A percentile compares a stretch with the other conserved stretches of the same genome.
Evolutionary conservation across 2,113 vertebrate genomes (phyloP).

Genomic region (Candoia aspera): DNA sequence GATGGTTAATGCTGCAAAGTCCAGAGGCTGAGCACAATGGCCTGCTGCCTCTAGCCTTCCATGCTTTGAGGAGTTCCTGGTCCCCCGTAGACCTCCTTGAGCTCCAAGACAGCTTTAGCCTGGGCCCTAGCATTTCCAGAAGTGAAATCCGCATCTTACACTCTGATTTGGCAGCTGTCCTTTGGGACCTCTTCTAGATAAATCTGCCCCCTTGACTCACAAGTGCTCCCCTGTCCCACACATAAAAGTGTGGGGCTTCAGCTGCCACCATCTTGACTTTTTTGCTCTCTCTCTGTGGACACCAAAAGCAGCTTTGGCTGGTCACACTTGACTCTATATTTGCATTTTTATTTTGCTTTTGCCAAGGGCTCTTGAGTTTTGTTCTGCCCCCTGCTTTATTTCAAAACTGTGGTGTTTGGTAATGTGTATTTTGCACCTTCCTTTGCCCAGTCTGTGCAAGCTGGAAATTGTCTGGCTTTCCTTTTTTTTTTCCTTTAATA

Average conservation of each 20-base stretch:
- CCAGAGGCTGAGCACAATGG: not conserved
- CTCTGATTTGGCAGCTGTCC: not conserved
- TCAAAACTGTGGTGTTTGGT: not conserved
- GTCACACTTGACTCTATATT: not conserved
- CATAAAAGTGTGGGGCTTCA: no score
- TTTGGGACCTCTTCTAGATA: not conserved
- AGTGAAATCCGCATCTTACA: not conserved
- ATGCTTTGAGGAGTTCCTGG: not conserved
- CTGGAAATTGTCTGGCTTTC: not conserved
- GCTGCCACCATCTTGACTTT: no score
- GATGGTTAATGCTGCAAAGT: not conserved
- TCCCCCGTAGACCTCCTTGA: not conserved
- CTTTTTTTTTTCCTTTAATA: no score
- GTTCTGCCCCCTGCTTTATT: not conserved
- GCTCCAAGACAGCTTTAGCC: not conserved
- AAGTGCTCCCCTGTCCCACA: no score
- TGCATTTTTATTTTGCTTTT: not conserved
- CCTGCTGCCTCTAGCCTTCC: no score
- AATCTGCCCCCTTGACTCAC: no score
- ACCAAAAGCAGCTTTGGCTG: not conserved
- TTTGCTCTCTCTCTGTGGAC: no score
- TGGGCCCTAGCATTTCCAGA: not conserved
- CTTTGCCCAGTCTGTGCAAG: not conserved
- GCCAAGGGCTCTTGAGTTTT: not conserved
- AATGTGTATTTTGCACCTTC: not conserved